Evolutionary conservation across 2,797 vertebrate genomes (phyloP).

Genomic region (Phalloptychus januarius): DNA sequence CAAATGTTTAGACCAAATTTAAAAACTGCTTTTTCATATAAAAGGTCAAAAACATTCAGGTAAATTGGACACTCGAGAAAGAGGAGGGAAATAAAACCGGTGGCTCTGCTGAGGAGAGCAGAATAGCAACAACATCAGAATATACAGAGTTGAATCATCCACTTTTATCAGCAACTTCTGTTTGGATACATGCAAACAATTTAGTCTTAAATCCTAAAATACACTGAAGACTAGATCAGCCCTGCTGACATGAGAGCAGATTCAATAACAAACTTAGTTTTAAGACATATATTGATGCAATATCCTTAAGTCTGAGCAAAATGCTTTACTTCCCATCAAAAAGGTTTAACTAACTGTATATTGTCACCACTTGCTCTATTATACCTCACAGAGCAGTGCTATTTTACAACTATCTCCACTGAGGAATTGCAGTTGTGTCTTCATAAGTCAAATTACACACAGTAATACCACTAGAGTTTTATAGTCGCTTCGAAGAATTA

Average conservation of each 20-base stretch:
- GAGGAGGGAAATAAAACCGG: background rate
- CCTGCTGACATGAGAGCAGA: background rate
- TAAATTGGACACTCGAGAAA: background rate
- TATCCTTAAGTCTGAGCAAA: background rate
- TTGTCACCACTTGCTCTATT: slow-evolving; percentile 8
- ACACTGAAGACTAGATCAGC: background rate
- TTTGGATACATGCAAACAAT: background rate
- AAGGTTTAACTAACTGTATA: background rate
- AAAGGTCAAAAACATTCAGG: background rate
- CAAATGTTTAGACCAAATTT: background rate
- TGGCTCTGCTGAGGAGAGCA: background rate
- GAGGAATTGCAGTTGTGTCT: background rate
- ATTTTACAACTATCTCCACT: background rate
- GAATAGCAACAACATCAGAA: background rate
- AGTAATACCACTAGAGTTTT: background rate
- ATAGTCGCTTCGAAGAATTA: background rate
- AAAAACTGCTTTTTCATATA: background rate
- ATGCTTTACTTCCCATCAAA: background rate
- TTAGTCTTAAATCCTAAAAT: background rate
- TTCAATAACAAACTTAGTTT: background rate
- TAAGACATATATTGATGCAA: background rate
- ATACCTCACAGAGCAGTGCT: too few species aligned
- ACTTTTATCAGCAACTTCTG: background rate
- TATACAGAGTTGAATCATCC: too few species aligned
- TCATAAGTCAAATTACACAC: background rate